Base-by-base conservation (phyloP, 2,888 invertebrate genomes). In the Anoncus sp. region DNA sequence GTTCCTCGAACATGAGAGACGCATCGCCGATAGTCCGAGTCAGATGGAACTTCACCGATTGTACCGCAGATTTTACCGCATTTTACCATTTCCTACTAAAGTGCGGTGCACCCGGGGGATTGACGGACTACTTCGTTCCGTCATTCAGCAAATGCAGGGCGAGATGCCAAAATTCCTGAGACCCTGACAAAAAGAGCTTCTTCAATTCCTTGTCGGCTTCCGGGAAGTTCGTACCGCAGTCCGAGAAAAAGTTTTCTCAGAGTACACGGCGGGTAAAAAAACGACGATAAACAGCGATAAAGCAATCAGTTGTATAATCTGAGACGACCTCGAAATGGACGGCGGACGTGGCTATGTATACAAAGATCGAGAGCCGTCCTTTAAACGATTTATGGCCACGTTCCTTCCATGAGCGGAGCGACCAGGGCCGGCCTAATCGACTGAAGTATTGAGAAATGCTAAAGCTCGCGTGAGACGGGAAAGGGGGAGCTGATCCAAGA, bases 81-180 rank as follows among this genome's bases (percentile, higher is more conserved):
- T 85, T 81, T 65, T 88, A 87, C 86, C 86, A 85, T 2, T 85
- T 62, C 0, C 87, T 87, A 2, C 85, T 87, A 51, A 84, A 82
- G 63, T 87, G 85, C 0, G 86, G 86, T 4, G 84, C 81, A 2
- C 49, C 53, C 1, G 87, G 82, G 1, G 87, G 85, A 55, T 83
- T 85, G 55, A 86, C 87, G 3, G 79, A 55, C 85, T 84, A 86
- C 6, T 74, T 5, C 14, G 81, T 84, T 9, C 79, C 82, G 24
- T 79, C 57, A 16, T 57, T 59, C 2, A 57, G 38, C 16, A 76
- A 16, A 4, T 22, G 3, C 24, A 35, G 12, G 3, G 35, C 24
- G 14, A 71, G 6, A 1, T 38, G 1, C 2, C n/a, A 6, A 16
- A 16, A 45, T 35, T 74, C 60, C 2, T 12, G 40, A 0, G 27